A percentile compares a stretch with the other conserved stretches of the same genome.
Evolutionary conservation across 2,113 vertebrate genomes (phyloP).

Genomic region (Telmatochromis brichardi): DNA sequence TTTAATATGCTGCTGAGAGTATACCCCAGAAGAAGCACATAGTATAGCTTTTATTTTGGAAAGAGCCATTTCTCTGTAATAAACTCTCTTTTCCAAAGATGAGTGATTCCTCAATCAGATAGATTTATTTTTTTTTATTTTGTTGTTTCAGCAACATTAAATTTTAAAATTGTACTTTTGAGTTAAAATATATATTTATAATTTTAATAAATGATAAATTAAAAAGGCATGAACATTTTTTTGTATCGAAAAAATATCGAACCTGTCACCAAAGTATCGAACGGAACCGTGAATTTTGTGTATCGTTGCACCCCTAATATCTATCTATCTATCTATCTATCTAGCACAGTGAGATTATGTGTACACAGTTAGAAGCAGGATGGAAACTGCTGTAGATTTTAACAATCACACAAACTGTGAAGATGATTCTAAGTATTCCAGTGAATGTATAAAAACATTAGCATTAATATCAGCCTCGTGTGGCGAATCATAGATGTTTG

Average conservation of each 20-base stretch:
- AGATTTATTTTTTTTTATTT: background rate
- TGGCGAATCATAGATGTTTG: background rate
- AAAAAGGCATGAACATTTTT: background rate
- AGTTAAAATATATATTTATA: background rate
- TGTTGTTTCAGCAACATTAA: background rate
- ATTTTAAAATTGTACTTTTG: background rate
- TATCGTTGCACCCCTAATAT: background rate
- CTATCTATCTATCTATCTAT: background rate
- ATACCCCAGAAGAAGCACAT: rapidly evolving
- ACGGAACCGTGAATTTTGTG: background rate
- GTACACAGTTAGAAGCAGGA: background rate
- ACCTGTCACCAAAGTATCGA: background rate
- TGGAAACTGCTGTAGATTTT: background rate
- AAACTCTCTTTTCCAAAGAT: background rate
- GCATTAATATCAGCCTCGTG: background rate
- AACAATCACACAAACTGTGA: background rate
- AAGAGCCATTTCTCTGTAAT: background rate
- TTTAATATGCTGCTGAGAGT: background rate
- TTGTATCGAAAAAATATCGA: background rate
- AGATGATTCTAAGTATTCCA: conserved; percentile 13
- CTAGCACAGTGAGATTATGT: background rate
- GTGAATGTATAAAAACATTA: conserved; percentile 18
- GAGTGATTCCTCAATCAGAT: rapidly evolving
- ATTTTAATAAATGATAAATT: background rate
- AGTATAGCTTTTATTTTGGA: background rate